phyloP scores from a whole-genome alignment of 2,888 invertebrate species.

The Cephus rjabovi region DNA sequence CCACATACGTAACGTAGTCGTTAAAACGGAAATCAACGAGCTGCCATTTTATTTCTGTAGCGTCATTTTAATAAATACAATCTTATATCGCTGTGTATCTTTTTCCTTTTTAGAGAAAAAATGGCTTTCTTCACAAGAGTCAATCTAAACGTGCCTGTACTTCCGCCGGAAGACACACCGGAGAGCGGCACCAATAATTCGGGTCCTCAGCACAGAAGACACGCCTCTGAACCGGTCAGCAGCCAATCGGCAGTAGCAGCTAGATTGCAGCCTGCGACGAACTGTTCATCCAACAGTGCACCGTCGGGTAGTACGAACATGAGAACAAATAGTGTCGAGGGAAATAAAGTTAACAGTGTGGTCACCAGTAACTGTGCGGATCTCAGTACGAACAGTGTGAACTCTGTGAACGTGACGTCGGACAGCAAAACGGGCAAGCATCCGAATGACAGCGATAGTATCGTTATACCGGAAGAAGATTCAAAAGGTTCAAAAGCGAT shows the following conservation, averaged over 20 bases:
- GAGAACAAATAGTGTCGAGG: neutral
- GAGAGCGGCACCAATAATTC: conserved; percentile 31
- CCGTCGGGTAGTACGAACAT: neutral
- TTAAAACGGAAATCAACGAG: neutral
- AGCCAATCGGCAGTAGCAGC: conserved; percentile 29
- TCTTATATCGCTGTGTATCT: conserved; percentile 9
- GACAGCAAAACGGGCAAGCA: conserved; percentile 24
- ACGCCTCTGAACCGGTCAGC: conserved; percentile 52
- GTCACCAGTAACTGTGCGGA: neutral
- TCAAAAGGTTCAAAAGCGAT: conserved; percentile 22
- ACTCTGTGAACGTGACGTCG: conserved; percentile 34
- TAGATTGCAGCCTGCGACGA: conserved; percentile 1
- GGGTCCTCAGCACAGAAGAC: conserved; percentile 48
- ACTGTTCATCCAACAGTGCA: neutral
- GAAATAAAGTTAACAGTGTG: conserved; percentile 23
- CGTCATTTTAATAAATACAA: neutral
- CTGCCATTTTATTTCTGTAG: neutral
- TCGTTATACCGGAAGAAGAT: conserved; percentile 25
- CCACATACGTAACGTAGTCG: neutral
- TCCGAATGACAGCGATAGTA: conserved; percentile 18
- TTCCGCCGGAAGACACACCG: conserved; percentile 75
- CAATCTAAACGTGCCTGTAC: conserved; percentile 80
- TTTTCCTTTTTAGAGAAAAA: conserved; percentile 81
- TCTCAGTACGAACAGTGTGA: conserved; percentile 12
- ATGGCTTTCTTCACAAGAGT: conserved; percentile 95